Percentiles rank a stretch among this genome's conserved stretches.
Evolutionary conservation across 2,888 invertebrate genomes (phyloP).

Genomic region (Thecophora atra): DNA sequence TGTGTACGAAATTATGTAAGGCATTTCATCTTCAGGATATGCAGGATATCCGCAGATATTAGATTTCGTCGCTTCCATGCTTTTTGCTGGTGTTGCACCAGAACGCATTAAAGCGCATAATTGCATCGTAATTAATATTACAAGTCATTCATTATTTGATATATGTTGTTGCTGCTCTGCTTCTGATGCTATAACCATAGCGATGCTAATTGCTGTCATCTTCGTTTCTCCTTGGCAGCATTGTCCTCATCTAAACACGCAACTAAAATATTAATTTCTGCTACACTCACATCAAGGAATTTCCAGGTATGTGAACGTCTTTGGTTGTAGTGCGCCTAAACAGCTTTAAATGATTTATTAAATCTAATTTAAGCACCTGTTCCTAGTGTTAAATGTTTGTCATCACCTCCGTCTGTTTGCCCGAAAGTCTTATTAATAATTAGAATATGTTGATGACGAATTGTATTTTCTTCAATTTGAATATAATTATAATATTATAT

Average conservation of each 20-base stretch:
- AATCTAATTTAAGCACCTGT: too few relatives aligned
- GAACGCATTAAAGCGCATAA: constrained; percentile 36
- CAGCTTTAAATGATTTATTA: too few relatives aligned
- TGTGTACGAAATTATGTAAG: constrained; percentile 24
- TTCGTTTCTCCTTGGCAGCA: not conserved
- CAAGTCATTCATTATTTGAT: constrained; percentile 27
- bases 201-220: not conserved
- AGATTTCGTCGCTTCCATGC: not conserved
- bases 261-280: too few relatives aligned
- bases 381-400: too few relatives aligned
- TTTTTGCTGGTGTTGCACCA: constrained; percentile 31
- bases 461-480: too few relatives aligned
- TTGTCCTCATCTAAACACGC: too few relatives aligned
- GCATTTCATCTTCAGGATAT: constrained; percentile 28
- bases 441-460: too few relatives aligned
- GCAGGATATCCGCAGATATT: constrained; percentile 21
- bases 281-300: too few relatives aligned
- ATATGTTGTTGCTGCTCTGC: constrained; percentile 10
- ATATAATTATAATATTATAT: too few relatives aligned
- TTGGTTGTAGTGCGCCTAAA: too few relatives aligned
- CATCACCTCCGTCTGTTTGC: too few relatives aligned
- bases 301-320: not conserved
- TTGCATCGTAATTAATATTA: constrained; percentile 35
- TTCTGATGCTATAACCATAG: not conserved
- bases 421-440: too few relatives aligned